Base-by-base conservation (phyloP, 1,140 invertebrate species). In the Epicauta chinensis region DNA sequence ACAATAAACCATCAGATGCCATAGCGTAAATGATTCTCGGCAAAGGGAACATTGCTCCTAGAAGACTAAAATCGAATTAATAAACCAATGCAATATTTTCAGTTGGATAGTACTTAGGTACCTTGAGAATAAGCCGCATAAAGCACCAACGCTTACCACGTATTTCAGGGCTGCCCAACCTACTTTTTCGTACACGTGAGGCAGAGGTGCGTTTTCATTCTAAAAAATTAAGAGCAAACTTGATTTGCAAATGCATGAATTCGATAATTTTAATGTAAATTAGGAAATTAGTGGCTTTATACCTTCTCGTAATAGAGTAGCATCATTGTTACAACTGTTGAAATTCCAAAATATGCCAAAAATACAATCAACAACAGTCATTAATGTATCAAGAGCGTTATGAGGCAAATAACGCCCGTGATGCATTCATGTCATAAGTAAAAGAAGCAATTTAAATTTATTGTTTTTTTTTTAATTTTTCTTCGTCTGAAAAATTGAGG, bases 21-120 rank as follows among this genome's bases (percentile, higher is more conserved):
- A 93, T 93, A 1, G 91, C 87, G 62, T 91, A 93, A n/a, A 94
- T 81, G 12, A 93, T 81, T 36, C 91, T 71, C 0, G 91, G 90
- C 16, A 93, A 69, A 1, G 89, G 89, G 67, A 90, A 92, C 84
- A 93, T 87, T 1, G 87, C 82, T 1, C 89, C 89, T 45, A 92
- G 73, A 40, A 93, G 74, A 73, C 89, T 91, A 50, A 23, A 23
- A 23, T 23, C 23, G 7, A 23, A 23, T 23, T n/a, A n/a, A n/a
- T n/a, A n/a, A n/a, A n/a, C n/a, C n/a, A n/a, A n/a, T n/a, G n/a
- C n/a, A n/a, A n/a, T n/a, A n/a, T n/a, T n/a, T n/a, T n/a, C n/a
- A n/a, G n/a, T n/a, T 23, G 74, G 73, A 54, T 52, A 31, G 55
- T 53, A 41, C 39, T 56, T 14, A 17, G n/a, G 37, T 65, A 81